Evolutionary conservation across 2,113 vertebrate species (phyloP), one percentile per base, ranked within the genome.

Genomic region (Lagopus leucura): DNA sequence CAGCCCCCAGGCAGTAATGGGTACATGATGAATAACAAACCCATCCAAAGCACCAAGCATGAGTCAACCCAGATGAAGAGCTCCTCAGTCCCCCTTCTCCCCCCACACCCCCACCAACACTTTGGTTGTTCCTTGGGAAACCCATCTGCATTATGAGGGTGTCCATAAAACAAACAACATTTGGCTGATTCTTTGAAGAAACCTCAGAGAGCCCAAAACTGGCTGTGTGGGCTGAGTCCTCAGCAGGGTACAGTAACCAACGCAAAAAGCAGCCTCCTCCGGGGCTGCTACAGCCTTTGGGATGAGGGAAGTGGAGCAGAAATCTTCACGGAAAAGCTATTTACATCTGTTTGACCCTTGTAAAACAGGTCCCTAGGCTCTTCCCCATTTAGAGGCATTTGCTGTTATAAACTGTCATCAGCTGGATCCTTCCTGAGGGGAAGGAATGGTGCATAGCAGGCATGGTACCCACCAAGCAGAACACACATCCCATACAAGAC

Each of bases 141-240:
- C 79, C 84, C 94, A 93, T 85, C 55, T 55, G 78, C 13, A 0
- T 79, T 93, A 82, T 32, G 42, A 90, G 82, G 74, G 43, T 91
- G 75, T 84, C 91, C 92, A 87, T 72, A 92, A 93, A 96, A 94
- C 89, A 95, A 96, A 93, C 82, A 95, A 94, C 84, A 95, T 80
- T 93, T 85, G 77, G 87, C 87, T 93, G 58, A 16, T 79, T 92
- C 75, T 84, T 89, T 85, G 71, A 92, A 90, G 91, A 91, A 93
- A 55, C 48, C 71, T 82, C 63, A 50, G 36, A 96, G 72, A 94
- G 67, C 40, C 94, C 92, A 70, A 87, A 94, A 85, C 78, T 40
- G 67, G 67, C 60, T 95, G 94, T 91, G 91, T 93, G 93, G 89
- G 94, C 95, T 61, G 91, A 88, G 47, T 64, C 61, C 79, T 95